phyloP scores from a whole-genome alignment of 2,888 invertebrate genomes.

The Pyrrhia umbra region DNA sequence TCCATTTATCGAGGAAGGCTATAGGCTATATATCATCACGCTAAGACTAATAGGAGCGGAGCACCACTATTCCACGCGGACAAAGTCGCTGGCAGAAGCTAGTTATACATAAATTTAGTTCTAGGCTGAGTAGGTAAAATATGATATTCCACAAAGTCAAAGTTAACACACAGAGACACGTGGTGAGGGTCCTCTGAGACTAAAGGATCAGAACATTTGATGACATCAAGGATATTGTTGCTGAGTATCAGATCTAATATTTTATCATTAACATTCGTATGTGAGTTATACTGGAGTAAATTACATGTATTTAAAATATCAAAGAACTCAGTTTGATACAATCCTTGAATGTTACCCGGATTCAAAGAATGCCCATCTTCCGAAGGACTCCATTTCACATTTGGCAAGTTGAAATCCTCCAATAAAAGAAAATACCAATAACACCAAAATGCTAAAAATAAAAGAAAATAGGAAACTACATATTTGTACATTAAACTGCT shows the following conservation, averaged over 20 bases:
- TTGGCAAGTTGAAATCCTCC: conserved; percentile 11
- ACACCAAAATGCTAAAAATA: no score
- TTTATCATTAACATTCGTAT: neutral
- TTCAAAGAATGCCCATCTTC: neutral
- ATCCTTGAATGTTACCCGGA: conserved; percentile 9
- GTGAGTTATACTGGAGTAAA: conserved; percentile 8
- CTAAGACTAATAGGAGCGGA: no score
- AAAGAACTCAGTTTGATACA: conserved; percentile 3
- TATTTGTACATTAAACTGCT: no score
- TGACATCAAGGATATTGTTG: neutral
- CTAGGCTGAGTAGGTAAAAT: neutral
- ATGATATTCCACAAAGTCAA: conserved; percentile 8
- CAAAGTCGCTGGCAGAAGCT: no score
- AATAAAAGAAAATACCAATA: no score
- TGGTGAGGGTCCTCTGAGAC: conserved; percentile 25
- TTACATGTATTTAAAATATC: conserved; percentile 27
- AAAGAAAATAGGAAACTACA: no score
- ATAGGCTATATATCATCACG: no score
- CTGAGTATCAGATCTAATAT: conserved; percentile 5
- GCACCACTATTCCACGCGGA: no score
- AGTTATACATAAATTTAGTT: conserved; percentile 11
- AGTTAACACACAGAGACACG: neutral
- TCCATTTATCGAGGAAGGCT: no score
- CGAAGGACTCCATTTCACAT: neutral
- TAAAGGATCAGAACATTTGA: conserved; percentile 2